Percentiles rank a stretch among this genome's conserved stretches.
These are phyloP conservation scores for Apoda limacodes DNA, from an alignment of 2,888 invertebrate genomes.

Conservation along the genomic window DNA sequence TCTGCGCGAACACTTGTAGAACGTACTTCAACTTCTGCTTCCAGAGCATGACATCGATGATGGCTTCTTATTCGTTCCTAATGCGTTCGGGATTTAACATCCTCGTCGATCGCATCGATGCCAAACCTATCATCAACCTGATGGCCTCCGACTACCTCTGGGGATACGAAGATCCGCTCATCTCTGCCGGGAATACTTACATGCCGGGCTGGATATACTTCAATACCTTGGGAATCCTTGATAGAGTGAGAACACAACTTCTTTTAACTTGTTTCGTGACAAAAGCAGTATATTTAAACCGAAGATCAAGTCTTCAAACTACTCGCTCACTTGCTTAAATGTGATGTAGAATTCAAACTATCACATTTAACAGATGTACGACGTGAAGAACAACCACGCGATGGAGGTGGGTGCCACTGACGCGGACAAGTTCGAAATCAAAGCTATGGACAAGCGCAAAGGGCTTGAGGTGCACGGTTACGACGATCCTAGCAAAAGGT, in stretches of 20 bases:
- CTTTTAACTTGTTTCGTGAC: background rate
- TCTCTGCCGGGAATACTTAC: conserved; percentile 75
- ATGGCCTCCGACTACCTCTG: conserved; percentile 80
- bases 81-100: conserved; percentile 72
- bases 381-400: conserved; percentile 24
- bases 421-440: conserved; percentile 38
- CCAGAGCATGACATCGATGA: conserved; percentile 69
- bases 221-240: conserved; percentile 79
- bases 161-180: conserved; percentile 84
- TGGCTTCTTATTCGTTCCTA: conserved; percentile 62
- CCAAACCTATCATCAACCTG: conserved; percentile 73
- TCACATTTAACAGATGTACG: conserved; percentile 49
- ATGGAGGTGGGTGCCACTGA: conserved; percentile 27
- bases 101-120: conserved; percentile 63
- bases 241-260: conserved; percentile 73
- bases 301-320: background rate
- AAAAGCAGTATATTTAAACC: background rate
- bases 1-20: too few relatives aligned
- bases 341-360: too few relatives aligned
- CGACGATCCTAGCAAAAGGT: conserved; percentile 31
- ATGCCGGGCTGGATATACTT: conserved; percentile 81
- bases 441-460: conserved; percentile 27
- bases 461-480: conserved; percentile 35
- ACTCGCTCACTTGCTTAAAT: too few relatives aligned
- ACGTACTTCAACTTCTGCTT: conserved; percentile 15